Evolutionary conservation across 2,888 invertebrate species (phyloP), one percentile per base, ranked within the genome.

Genomic region (Cremastinae sp.): DNA sequence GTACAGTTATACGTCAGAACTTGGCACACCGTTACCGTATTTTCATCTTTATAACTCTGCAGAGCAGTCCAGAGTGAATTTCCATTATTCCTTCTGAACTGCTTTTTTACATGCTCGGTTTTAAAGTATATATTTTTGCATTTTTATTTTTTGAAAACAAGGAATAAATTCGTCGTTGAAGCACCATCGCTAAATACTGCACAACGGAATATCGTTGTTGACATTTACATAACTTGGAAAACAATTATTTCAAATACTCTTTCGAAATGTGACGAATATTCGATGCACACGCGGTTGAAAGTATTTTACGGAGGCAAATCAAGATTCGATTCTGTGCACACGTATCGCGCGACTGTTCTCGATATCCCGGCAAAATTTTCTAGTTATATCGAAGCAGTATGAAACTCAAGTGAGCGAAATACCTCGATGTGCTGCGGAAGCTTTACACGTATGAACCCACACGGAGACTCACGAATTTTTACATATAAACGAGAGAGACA

Each of bases 351-450:
- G 28, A 28, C 28, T 28, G 5, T 28, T 28, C 28, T 47, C 12
- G 8, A 16, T 47, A 47, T 47, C 10, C 9, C 10, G 41, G n/a
- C 8, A 9, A 10, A 41, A 28, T 28, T 28, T 28, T 28, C 28
- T 28, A 5, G 28, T 28, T 28, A 28, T 58, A 43, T 22, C 16
- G 18, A 22, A n/a, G 53, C 43, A 38, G 41, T 53, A n/a, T 53
- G 59, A 66, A 73, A 66, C 65, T 66, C 59, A 59, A 73, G 66
- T 12, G 61, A 66, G 45, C 41, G 73, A 56, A 66, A 73, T 59
- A 73, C 47, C 54, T 36, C 61, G 59, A 73, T 54, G 61, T 59
- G 58, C 72, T 43, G 45, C 53, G 14, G 18, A 12, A 43, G 43
- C 53, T 53, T 45, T 49, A 18, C 20, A 28, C 28, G 28, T 45